A percentile compares a stretch with the other conserved stretches of the same genome.
phyloP scores from a whole-genome alignment of 2,797 vertebrate species.

The Pangasius larnaudii region DNA sequence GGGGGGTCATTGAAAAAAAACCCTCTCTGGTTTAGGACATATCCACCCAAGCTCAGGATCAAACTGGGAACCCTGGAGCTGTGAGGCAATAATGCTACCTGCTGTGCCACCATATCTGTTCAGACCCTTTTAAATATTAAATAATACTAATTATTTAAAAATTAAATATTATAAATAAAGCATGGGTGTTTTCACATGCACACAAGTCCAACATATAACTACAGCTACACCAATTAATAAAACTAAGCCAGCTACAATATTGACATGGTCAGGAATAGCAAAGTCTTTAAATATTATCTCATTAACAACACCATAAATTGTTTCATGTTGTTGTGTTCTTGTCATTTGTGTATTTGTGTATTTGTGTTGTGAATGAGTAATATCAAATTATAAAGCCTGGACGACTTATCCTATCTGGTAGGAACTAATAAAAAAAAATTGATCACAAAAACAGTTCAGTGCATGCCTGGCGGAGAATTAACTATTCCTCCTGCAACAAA shows the following conservation, averaged over 20 bases:
- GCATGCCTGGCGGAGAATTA: neutral
- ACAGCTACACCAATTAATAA: neutral
- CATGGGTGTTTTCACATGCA: neutral
- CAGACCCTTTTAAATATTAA: neutral
- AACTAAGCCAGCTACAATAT: neutral
- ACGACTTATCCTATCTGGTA: neutral
- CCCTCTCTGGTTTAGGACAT: neutral
- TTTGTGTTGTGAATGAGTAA: conserved; percentile 9
- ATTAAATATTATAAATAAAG: neutral
- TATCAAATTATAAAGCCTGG: neutral
- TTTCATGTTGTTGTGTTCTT: neutral
- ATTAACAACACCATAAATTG: neutral
- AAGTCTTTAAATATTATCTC: neutral
- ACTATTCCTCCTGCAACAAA: neutral
- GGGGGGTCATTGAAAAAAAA: neutral
- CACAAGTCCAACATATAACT: neutral
- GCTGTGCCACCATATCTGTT: neutral
- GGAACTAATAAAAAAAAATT: neutral
- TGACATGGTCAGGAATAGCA: neutral
- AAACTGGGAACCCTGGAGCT: neutral
- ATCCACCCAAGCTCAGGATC: neutral
- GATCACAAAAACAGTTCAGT: neutral
- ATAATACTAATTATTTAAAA: too few species aligned
- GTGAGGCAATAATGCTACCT: neutral
- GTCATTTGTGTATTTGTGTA: neutral